Percentiles rank a stretch among this genome's conserved stretches.
Evolutionary conservation across 2,113 vertebrate genomes (phyloP).

Genomic region (Grammomys surdaster): DNA sequence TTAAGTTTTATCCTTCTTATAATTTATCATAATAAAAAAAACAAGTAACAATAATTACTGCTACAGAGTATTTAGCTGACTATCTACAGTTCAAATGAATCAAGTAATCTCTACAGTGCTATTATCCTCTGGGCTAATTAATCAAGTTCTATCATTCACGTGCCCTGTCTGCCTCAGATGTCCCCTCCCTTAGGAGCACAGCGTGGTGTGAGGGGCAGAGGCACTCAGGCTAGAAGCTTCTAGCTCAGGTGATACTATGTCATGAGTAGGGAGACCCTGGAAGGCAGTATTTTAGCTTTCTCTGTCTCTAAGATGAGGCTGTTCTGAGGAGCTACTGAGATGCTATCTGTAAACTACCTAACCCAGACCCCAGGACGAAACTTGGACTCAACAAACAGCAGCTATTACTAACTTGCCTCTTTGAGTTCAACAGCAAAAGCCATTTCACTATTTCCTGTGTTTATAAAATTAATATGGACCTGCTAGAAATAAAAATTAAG

Average conservation of each 20-base stretch:
- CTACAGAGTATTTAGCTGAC: background rate
- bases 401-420: slow-evolving; percentile 28
- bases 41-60: background rate
- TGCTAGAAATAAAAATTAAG: slow-evolving; percentile 47
- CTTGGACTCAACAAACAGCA: background rate
- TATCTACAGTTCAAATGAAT: background rate
- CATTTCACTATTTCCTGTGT: background rate
- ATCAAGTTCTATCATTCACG: background rate
- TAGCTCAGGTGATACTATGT: background rate
- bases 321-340: background rate
- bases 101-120: background rate
- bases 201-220: background rate
- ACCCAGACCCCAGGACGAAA: background rate
- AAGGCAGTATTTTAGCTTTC: background rate
- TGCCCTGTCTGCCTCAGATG: background rate
- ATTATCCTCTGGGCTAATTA: background rate
- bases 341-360: slow-evolving; percentile 8
- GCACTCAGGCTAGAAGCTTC: background rate
- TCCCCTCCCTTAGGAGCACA: background rate
- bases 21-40: slow-evolving; percentile 4
- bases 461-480: slow-evolving; percentile 17
- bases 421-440: slow-evolving; percentile 13
- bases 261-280: background rate
- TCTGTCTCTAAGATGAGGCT: background rate
- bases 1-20: background rate